Evolutionary conservation across 2,113 vertebrate genomes (phyloP), one percentile per base, ranked within the genome.

Genomic region (Albula goreensis): DNA sequence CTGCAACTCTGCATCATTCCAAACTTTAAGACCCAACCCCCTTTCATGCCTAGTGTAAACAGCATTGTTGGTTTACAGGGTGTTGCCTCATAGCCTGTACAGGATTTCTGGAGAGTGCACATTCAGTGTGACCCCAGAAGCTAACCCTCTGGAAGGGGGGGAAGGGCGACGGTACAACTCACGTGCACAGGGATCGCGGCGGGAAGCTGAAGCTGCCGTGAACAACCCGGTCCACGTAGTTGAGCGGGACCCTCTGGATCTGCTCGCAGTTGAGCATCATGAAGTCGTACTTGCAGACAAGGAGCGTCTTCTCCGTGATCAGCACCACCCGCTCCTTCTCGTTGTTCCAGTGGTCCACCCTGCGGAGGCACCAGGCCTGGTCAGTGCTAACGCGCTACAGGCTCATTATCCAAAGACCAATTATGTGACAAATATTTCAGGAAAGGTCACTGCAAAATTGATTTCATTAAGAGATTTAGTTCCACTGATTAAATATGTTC

Each of bases 331-430:
- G 95, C 87, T 98, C 96, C 85, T 95, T 96, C 85, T 97, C 96
- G 2, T 97, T 97, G 93, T 97, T 97, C 97, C 97, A 97, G 87
- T 96, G 95, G 89, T 97, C 96, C 78, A 94, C 93, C 90, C 96
- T 96, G 89, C 19, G 60, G 60, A 74, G n/a, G 70, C 22, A 74
- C 70, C 31, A 74, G 70, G 1, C 70, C 22, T 5, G 8, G 8
- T 74, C 22, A 74, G 53, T 56, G 53, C 53, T 41, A 41, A 56
- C 12, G 7, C 53, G 1, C 53, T 56, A 56, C 53, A 2, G 2
- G 53, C 2, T 41, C 31, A 41, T 41, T 41, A 41, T 41, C 31
- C 31, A 41, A 41, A 41, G 31, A 41, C 31, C 31, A 41, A 41
- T 41, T 41, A 41, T 66, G 60, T 66, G n/a, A 22, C 10, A 10